Base-by-base conservation (phyloP, 2,113 vertebrate genomes). In the Piprites chloris region DNA sequence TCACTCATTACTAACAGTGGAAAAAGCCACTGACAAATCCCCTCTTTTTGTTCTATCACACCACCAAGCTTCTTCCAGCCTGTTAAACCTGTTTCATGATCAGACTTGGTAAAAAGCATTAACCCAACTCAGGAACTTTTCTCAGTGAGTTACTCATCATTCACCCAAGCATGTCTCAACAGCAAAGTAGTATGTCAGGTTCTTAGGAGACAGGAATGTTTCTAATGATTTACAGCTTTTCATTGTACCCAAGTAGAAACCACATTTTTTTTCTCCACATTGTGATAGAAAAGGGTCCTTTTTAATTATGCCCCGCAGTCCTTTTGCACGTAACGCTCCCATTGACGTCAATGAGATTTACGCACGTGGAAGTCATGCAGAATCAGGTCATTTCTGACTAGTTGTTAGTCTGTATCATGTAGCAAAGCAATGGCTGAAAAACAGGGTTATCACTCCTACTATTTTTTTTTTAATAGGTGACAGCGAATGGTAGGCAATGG, bases 101-200 rank as follows among this genome's bases (percentile, higher is more conserved):
- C 93, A 96, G 88, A 95, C 92, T 97, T 62, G 44, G 77, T 94
- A 97, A 93, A 81, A 92, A 81, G 92, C 75, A 87, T 87, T 84
- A 86, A 61, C 82, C 77, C 78, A 71, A 33, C 81, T 76, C 89
- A 62, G 79, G 59, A 78, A 86, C 84, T 92, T 90, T 68, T 90
- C 95, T 93, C 81, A 69, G 89, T 13, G 67, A 91, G 90, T 90
- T 95, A 83, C 67, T 96, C 73, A 86, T 93, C 94, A 90, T 62
- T 95, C 93, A 92, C 32, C 90, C 91, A 94, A 95, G 74, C 91
- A 63, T 96, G 91, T 79, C 91, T 91, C 85, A 93, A 96, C 49
- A 96, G 96, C 58, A 61, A 93, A 94, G 86, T 23, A 83, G 88
- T 83, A 76, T 61, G 90, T 46, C 73, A 93, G 89, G 95, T 94